Conservation (phyloP, 2,888 invertebrate genomes). For the Hirtodrosophila cameraria region DNA sequence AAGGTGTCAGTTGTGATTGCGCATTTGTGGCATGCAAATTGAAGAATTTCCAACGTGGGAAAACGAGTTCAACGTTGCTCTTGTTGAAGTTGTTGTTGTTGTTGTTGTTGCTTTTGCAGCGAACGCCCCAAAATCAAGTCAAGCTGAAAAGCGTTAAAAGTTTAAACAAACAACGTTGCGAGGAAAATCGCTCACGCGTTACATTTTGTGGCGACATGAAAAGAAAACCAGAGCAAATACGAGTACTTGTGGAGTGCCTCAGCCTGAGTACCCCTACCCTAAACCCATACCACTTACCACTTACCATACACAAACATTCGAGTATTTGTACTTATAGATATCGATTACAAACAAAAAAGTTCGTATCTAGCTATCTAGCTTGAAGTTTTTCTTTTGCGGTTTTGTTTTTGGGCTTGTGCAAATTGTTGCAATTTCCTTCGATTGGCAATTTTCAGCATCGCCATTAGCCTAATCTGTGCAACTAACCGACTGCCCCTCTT, state of each 20-base stretch:
- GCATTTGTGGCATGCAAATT: constrained; percentile 75
- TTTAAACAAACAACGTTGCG: constrained; percentile 66
- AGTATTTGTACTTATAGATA: constrained; percentile 38
- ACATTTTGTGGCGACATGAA: constrained; percentile 55
- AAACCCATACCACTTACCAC: neutral
- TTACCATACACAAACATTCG: constrained; percentile 15
- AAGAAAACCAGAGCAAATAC: constrained; percentile 58
- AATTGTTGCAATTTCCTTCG: constrained; percentile 64
- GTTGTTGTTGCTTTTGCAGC: constrained; percentile 13
- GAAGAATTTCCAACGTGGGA: constrained; percentile 80
- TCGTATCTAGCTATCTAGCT: constrained; percentile 35
- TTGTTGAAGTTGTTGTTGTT: constrained; percentile 17
- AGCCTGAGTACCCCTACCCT: constrained; percentile 11
- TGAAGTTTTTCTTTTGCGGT: constrained; percentile 28
- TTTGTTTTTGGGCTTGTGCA: constrained; percentile 35
- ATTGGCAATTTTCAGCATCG: constrained; percentile 70
- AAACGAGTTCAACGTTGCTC: constrained; percentile 65
- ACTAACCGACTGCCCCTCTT: neutral
- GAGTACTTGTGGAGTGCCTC: constrained; percentile 29
- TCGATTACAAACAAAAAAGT: constrained; percentile 44
- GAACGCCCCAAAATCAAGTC: constrained; percentile 67
- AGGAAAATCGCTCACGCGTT: constrained; percentile 70
- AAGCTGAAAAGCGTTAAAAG: constrained; percentile 71
- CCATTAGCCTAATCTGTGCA: constrained; percentile 48
- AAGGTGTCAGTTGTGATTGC: constrained; percentile 74